Percentiles rank a stretch among this genome's conserved stretches.
Conservation (phyloP, 2,113 vertebrate species). For the Eurypyga helias region DNA sequence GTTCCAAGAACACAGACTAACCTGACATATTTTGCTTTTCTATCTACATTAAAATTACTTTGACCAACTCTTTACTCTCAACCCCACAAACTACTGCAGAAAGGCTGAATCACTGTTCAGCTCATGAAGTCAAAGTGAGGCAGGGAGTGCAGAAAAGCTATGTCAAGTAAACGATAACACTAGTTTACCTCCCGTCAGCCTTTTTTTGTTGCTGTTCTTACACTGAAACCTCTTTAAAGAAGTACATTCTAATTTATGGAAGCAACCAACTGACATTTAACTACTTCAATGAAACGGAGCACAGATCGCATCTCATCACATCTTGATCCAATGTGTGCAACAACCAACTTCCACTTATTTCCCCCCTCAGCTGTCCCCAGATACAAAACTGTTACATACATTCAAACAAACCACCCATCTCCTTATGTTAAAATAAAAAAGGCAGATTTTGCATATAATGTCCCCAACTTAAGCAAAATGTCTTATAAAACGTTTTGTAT, state of each 20-base stretch:
- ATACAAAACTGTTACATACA: not conserved
- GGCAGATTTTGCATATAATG: not conserved
- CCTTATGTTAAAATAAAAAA: not conserved
- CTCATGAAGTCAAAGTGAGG: not conserved
- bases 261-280: conserved; percentile 54
- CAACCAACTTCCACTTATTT: not conserved
- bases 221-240: not conserved
- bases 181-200: not conserved
- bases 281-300: conserved; percentile 43
- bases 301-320: conserved; percentile 60
- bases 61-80: not conserved
- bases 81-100: not conserved
- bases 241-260: conserved; percentile 48
- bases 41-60: not conserved
- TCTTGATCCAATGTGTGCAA: conserved; percentile 60
- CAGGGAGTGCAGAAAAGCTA: not conserved
- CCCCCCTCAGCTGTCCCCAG: not conserved
- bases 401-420: not conserved
- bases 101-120: not conserved
- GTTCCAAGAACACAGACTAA: not conserved
- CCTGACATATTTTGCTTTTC: not conserved
- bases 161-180: not conserved
- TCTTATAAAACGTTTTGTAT: not conserved
- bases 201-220: not conserved
- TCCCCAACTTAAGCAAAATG: not conserved